These are phyloP conservation scores for Grammomys surdaster DNA, from an alignment of 2,113 vertebrate genomes.

Conservation along the genomic window DNA sequence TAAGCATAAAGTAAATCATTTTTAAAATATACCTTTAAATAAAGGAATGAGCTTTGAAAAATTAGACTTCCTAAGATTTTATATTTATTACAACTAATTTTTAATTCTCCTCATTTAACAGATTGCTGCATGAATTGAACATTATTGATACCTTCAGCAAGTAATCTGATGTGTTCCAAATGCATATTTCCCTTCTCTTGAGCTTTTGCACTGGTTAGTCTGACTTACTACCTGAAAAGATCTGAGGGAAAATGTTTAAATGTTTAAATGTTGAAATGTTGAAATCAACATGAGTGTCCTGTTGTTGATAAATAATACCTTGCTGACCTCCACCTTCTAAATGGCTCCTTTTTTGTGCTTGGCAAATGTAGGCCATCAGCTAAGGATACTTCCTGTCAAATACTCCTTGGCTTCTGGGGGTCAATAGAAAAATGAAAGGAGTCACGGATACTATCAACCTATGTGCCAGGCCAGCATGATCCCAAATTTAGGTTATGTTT, in stretches of 20 bases:
- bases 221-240: slow-evolving; percentile 46
- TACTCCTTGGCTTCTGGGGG: slow-evolving; percentile 28
- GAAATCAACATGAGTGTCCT: slow-evolving; percentile 55
- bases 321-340: slow-evolving; percentile 60
- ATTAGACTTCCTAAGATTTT: background rate
- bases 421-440: slow-evolving; percentile 79
- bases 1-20: background rate
- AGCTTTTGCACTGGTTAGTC: background rate
- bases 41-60: background rate
- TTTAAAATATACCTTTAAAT: background rate
- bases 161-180: slow-evolving; percentile 42
- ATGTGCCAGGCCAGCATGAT: slow-evolving; percentile 78
- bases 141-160: background rate
- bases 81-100: background rate
- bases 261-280: background rate
- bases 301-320: slow-evolving; percentile 59
- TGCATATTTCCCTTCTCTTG: background rate
- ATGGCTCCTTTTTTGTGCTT: slow-evolving; percentile 57
- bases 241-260: slow-evolving; percentile 58
- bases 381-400: slow-evolving; percentile 71
- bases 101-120: background rate
- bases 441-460: slow-evolving; percentile 62
- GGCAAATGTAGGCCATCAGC: slow-evolving; percentile 47
- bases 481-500: slow-evolving; percentile 82
- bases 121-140: slow-evolving; percentile 1